phyloP scores from a whole-genome alignment of 2,888 invertebrate species.

The Cancer borealis region DNA sequence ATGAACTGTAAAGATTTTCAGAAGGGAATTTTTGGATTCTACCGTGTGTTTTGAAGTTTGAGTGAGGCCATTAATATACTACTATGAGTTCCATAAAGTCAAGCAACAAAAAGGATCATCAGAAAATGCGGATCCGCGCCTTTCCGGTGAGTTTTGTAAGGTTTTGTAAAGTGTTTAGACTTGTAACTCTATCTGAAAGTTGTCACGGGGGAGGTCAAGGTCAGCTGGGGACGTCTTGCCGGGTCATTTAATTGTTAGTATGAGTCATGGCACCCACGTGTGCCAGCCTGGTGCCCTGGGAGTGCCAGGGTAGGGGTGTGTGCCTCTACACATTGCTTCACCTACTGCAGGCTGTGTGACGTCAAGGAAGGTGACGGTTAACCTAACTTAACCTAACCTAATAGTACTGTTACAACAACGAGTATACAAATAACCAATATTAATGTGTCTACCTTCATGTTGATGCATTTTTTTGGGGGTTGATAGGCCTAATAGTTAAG shows the following conservation, averaged over 20 bases:
- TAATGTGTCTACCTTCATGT: no score
- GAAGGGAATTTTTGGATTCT: slow-evolving; percentile 41
- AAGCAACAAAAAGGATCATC: slow-evolving; percentile 88
- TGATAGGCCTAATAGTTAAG: no score
- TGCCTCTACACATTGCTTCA: not conserved
- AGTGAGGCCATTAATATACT: not conserved
- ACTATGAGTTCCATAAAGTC: slow-evolving; percentile 70
- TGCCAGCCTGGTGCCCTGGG: not conserved
- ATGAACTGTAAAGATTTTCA: slow-evolving; percentile 50
- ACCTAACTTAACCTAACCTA: no score
- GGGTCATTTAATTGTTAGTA: not conserved
- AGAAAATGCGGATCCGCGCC: slow-evolving; percentile 98
- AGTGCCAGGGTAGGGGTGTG: not conserved
- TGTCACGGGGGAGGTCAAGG: slow-evolving; percentile 16
- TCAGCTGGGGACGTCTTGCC: not conserved
- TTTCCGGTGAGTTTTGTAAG: slow-evolving; percentile 84
- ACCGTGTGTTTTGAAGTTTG: slow-evolving; percentile 42
- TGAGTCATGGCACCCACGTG: not conserved
- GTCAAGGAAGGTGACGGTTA: no score
- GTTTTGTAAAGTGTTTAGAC: not conserved
- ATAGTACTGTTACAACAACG: no score
- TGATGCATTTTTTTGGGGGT: no score
- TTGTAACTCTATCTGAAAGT: not conserved
- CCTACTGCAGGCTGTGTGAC: not conserved
- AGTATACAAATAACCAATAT: no score